A percentile compares a stretch with the other conserved stretches of the same genome.
These are phyloP conservation scores for Orthonevra nobilis DNA, from an alignment of 2,888 invertebrate species.

Conservation along the genomic window DNA sequence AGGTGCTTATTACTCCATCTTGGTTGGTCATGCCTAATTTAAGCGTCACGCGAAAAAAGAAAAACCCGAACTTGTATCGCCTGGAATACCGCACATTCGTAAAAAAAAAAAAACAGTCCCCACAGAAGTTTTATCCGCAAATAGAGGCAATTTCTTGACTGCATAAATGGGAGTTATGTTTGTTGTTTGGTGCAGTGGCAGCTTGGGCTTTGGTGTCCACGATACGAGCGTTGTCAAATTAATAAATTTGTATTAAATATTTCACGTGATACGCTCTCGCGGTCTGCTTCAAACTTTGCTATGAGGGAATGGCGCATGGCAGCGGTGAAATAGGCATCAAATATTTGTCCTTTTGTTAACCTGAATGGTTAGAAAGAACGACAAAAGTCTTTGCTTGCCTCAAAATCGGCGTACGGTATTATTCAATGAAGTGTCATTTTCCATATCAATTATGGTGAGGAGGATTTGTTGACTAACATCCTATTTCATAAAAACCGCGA, in stretches of 20 bases:
- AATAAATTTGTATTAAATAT: conserved; percentile 69
- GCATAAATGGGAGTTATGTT: conserved; percentile 63
- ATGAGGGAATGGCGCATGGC: background rate
- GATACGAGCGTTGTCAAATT: conserved; percentile 70
- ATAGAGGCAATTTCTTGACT: conserved; percentile 63
- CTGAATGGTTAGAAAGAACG: too few relatives aligned
- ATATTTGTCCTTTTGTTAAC: too few relatives aligned
- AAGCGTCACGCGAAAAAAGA: conserved; percentile 63
- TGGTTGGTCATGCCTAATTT: conserved; percentile 70
- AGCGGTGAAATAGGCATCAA: too few relatives aligned
- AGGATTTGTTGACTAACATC: too few relatives aligned
- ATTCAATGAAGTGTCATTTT: too few relatives aligned
- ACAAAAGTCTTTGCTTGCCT: too few relatives aligned
- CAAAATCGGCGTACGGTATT: too few relatives aligned
- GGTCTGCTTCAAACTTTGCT: too few relatives aligned
- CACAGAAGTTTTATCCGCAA: conserved; percentile 62
- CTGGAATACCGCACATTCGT: conserved; percentile 40
- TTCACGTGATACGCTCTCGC: conserved; percentile 16
- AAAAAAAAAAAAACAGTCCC: conserved; percentile 20
- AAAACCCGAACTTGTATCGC: conserved; percentile 52
- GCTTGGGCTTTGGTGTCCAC: conserved; percentile 39
- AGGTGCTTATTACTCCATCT: conserved; percentile 71
- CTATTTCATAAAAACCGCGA: too few relatives aligned
- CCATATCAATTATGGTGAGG: too few relatives aligned
- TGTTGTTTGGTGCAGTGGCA: conserved; percentile 47